Conservation (phyloP, 1,140 invertebrate species). For the Nasonia giraulti region DNA sequence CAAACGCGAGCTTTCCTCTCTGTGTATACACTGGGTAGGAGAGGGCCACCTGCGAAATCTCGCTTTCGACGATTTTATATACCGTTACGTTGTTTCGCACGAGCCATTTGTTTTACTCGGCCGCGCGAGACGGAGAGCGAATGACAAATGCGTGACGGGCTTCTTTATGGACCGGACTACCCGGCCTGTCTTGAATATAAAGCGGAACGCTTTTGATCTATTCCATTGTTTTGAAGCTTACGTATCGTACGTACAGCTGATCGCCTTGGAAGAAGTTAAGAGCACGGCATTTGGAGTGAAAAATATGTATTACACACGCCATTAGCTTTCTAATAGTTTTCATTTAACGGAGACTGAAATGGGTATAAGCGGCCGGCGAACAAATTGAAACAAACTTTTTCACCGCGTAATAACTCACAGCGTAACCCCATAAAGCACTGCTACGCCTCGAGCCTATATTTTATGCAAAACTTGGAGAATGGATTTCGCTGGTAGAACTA, state of each 20-base stretch:
- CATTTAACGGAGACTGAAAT: background rate
- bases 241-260: background rate
- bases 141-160: background rate
- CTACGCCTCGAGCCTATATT: background rate
- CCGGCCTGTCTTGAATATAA: background rate
- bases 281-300: background rate
- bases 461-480: background rate
- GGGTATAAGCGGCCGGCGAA: background rate
- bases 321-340: background rate
- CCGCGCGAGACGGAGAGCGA: background rate
- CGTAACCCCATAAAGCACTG: background rate
- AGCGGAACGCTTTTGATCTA: background rate
- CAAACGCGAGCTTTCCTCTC: background rate
- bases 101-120: slow-evolving; percentile 20
- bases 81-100: slow-evolving; percentile 23
- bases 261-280: too few species aligned
- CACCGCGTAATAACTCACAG: background rate
- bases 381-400: slow-evolving; percentile 1
- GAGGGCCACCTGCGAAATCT: slow-evolving; percentile 5
- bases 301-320: background rate
- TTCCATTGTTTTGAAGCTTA: background rate
- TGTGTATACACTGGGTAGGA: background rate
- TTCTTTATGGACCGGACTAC: background rate
- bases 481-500: background rate
- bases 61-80: background rate